Base-by-base conservation (phyloP, 2,797 vertebrate species). In the Pangasius sanitwongsei region DNA sequence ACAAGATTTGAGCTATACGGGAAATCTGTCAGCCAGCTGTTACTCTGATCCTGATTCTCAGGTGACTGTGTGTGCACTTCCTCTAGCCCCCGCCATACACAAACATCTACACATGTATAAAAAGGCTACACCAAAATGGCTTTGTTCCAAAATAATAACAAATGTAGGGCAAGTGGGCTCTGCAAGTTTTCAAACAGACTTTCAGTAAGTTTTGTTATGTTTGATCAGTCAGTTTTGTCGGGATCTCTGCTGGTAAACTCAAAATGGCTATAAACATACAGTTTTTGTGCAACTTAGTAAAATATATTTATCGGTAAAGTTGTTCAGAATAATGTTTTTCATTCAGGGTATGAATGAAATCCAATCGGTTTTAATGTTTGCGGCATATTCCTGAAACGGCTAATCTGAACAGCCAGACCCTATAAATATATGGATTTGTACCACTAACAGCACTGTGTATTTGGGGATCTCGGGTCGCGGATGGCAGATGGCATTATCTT, bases 31-130 rank as follows among this genome's bases (percentile, higher is more conserved):
- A 44, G 69, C 84, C 84, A 86, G 84, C 84, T 86, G 84, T 86
- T 87, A 70, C 59, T 90, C 90, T 91, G 91, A 81, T 87, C 48
- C 31, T 28, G 31, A 86, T 57, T 86, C 53, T 86, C 84, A 86
- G 84, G 84, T 86, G 69, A 41, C n/a, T 37, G 12, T 59, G 4
- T 37, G 3, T 55, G 61, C 63, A 28, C 20, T 81, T 67, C 48
- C 18, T 69, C 53, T 34, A 53, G n/a, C 63, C n/a, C n/a, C 28
- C 8, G 28, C 59, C 0, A 3, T 53, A 23, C n/a, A 9, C 82
- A n/a, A n/a, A 83, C 25, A 65, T 50, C 41, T 67, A 31, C 0
- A 53, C 28, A 3, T n/a, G 6, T 11, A 50, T 67, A 31, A 65
- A 84, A 50, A 67, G 34, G 23, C n/a, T 83, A 0, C 23, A 44